A percentile compares a stretch with the other conserved stretches of the same genome.
Conservation (phyloP, 2,113 vertebrate species). For the Coptodon bakossiorum region DNA sequence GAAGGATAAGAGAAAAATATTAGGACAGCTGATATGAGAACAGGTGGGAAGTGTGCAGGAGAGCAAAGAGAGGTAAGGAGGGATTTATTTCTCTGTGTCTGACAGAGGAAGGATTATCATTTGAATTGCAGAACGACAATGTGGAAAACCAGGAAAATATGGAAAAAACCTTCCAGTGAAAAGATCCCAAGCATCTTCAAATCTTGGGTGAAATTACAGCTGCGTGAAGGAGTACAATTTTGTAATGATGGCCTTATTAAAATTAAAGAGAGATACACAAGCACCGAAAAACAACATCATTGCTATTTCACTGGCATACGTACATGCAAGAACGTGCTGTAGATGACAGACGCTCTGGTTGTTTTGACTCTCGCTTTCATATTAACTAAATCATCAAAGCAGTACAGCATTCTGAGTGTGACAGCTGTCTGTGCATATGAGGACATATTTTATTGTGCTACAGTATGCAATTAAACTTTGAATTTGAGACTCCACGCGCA, state of each 20-base stretch:
- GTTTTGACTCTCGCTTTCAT: constrained; percentile 23
- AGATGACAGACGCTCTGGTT: constrained; percentile 5
- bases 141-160: not conserved
- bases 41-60: constrained; percentile 1
- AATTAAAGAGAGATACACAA: not conserved
- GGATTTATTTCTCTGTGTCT: not conserved
- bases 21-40: constrained; percentile 4
- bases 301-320: not conserved
- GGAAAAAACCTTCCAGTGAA: not conserved
- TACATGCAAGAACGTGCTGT: not conserved
- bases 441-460: constrained; percentile 19
- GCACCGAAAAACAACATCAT: not conserved
- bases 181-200: not conserved
- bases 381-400: constrained; percentile 47
- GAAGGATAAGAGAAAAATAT: not conserved
- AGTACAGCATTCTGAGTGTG: not conserved
- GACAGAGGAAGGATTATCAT: not conserved
- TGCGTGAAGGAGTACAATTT: not conserved
- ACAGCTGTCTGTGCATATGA: constrained; percentile 42
- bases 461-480: constrained; percentile 35
- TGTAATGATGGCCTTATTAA: not conserved
- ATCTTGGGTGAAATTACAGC: not conserved
- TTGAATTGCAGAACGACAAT: not conserved
- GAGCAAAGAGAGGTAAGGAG: not conserved
- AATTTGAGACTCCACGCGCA: constrained; percentile 11